These are phyloP conservation scores for Hydropotes inermis DNA, from an alignment of 2,113 vertebrate genomes.

Conservation along the genomic window DNA sequence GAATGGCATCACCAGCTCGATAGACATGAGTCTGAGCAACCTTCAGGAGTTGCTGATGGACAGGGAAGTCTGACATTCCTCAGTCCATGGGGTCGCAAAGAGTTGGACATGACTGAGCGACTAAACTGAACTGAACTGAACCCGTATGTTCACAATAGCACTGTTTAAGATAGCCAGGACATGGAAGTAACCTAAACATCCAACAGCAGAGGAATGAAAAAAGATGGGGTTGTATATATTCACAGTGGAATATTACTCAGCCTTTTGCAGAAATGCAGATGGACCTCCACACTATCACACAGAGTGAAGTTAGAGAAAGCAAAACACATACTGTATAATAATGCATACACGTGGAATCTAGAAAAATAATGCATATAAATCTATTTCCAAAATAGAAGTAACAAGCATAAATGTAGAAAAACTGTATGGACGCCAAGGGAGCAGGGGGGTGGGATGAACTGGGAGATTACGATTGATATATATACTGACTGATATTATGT, in stretches of 20 bases:
- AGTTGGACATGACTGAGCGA: rapidly evolving
- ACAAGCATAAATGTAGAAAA: neutral
- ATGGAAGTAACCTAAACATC: neutral
- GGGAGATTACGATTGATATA: neutral
- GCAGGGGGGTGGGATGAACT: neutral
- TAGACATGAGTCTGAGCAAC: neutral
- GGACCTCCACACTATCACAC: neutral
- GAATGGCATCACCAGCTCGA: neutral
- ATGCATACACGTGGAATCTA: rapidly evolving
- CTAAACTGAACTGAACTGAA: neutral
- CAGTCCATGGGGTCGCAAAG: neutral
- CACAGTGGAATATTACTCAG: neutral
- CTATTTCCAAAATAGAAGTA: neutral
- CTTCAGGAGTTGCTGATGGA: neutral
- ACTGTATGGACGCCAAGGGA: neutral
- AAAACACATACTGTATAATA: neutral
- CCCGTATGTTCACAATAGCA: neutral
- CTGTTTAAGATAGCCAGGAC: neutral
- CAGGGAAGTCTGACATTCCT: neutral
- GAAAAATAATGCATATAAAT: neutral
- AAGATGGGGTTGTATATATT: neutral
- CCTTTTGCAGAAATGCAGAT: neutral
- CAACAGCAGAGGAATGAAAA: neutral
- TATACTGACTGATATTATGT: neutral
- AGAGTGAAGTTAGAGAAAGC: neutral